Evolutionary conservation across 2,888 invertebrate genomes (phyloP).

Genomic region (Luffia ferchaultella): DNA sequence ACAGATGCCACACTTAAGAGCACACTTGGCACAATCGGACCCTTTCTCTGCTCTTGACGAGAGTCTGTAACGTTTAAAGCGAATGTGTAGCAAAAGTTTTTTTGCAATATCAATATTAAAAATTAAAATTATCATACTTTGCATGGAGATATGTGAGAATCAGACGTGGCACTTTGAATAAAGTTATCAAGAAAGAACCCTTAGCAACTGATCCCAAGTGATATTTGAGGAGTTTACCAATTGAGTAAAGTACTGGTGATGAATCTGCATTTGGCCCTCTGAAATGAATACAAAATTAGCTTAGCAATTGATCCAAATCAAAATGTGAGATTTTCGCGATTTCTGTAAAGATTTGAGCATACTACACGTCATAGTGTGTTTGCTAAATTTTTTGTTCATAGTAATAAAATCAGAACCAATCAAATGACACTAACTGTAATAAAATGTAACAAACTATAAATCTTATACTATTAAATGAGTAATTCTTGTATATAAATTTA

Average conservation of each 20-base stretch:
- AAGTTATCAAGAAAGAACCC: slow-evolving; percentile 91
- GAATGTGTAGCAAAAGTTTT: no score
- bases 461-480: no score
- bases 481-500: no score
- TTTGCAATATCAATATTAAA: background rate
- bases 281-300: slow-evolving; percentile 21
- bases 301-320: no score
- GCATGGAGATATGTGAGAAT: slow-evolving; percentile 89
- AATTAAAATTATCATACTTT: slow-evolving; percentile 69
- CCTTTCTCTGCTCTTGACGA: slow-evolving; percentile 74
- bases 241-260: slow-evolving; percentile 74
- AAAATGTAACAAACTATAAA: no score
- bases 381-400: no score
- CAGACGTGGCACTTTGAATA: slow-evolving; percentile 90
- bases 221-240: slow-evolving; percentile 82
- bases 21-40: slow-evolving; percentile 78
- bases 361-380: no score
- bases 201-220: slow-evolving; percentile 96
- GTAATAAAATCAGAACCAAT: no score
- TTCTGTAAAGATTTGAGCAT: no score
- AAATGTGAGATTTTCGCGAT: no score
- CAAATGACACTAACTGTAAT: no score
- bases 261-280: slow-evolving; percentile 73
- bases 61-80: slow-evolving; percentile 57
- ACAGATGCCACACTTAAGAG: slow-evolving; percentile 84